Conservation (phyloP, 2,113 vertebrate genomes). For the Mungos mungo region DNA sequence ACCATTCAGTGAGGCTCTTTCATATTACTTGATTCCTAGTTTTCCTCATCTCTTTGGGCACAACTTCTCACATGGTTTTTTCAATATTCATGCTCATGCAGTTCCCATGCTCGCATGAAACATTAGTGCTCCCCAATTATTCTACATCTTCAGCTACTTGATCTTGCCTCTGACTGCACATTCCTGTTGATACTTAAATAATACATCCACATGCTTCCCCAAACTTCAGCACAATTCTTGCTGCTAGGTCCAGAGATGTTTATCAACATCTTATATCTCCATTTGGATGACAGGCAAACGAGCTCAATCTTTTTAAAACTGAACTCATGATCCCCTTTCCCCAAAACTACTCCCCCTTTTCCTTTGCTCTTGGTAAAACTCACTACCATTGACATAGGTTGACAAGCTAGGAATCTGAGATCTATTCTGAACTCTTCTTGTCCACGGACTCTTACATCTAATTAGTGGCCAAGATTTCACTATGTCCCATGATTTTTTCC, state of each 20-base stretch:
- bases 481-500: background rate
- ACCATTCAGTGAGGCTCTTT: background rate
- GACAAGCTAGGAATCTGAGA: background rate
- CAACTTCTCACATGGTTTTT: background rate
- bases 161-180: background rate
- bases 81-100: background rate
- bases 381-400: background rate
- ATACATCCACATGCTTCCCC: background rate
- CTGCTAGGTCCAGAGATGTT: background rate
- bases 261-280: background rate
- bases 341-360: background rate
- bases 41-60: background rate
- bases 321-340: background rate
- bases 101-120: constrained; percentile 4
- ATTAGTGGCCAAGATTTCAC: background rate
- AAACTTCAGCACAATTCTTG: background rate
- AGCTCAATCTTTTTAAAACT: background rate
- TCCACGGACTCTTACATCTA: background rate
- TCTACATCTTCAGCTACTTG: background rate
- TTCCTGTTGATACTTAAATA: background rate
- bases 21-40: background rate
- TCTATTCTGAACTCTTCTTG: background rate
- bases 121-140: background rate
- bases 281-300: background rate
- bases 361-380: background rate